Evolutionary conservation across 2,888 invertebrate species (phyloP).

Genomic region (Polyommatus iphigenia): DNA sequence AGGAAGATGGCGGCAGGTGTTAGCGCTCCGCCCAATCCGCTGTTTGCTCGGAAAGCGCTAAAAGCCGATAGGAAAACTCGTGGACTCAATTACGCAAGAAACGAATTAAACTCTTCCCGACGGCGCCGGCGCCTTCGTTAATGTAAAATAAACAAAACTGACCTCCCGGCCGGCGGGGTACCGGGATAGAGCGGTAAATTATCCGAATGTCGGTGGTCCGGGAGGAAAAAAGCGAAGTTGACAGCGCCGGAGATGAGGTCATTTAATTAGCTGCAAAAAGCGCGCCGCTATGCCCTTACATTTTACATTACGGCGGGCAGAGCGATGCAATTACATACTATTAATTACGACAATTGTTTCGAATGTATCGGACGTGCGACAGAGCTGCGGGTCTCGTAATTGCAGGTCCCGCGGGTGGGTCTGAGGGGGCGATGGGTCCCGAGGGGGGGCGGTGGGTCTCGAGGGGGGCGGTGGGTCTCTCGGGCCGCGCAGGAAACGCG

Average conservation of each 20-base stretch:
- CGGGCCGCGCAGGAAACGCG: slow-evolving; percentile 56
- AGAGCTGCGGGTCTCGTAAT: slow-evolving; percentile 27
- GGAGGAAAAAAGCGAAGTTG: slow-evolving; percentile 74
- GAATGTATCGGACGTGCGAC: slow-evolving; percentile 28
- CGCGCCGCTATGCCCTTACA: slow-evolving; percentile 63
- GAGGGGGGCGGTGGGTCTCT: slow-evolving; percentile 42
- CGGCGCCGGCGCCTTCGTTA: slow-evolving; percentile 72
- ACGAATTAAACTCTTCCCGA: slow-evolving; percentile 76
- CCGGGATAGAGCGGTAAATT: slow-evolving; percentile 78
- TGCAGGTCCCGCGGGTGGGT: not conserved
- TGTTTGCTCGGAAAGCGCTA: slow-evolving; percentile 65
- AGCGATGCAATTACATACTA: slow-evolving; percentile 62
- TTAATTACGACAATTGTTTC: slow-evolving; percentile 53
- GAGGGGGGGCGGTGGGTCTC: slow-evolving; percentile 33
- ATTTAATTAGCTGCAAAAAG: slow-evolving; percentile 73
- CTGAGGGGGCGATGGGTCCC: slow-evolving; percentile 39
- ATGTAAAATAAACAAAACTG: slow-evolving; percentile 79
- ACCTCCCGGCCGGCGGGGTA: slow-evolving; percentile 71
- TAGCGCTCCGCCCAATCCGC: slow-evolving; percentile 71
- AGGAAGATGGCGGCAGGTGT: slow-evolving; percentile 66
- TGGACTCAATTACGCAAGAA: slow-evolving; percentile 75
- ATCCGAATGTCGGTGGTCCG: slow-evolving; percentile 74
- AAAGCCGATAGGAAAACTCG: slow-evolving; percentile 57
- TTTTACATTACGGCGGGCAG: slow-evolving; percentile 53
- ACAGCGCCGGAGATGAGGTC: slow-evolving; percentile 70